phyloP scores from a whole-genome alignment of 2,888 invertebrate species.

The Penaeus monodon region DNA sequence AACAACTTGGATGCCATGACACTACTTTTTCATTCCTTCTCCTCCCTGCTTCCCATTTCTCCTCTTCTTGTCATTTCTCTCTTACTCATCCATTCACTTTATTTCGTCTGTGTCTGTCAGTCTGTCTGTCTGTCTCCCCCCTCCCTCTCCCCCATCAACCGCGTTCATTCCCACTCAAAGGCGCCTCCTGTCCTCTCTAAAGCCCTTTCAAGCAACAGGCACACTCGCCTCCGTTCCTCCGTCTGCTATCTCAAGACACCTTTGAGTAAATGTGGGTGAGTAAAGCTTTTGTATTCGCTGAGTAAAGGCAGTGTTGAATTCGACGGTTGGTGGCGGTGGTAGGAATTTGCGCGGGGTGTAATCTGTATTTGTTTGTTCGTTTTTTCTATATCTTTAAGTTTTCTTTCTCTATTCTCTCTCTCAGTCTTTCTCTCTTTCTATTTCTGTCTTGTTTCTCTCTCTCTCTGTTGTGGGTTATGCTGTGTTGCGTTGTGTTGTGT shows the following conservation, averaged over 20 bases:
- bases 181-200: neutral
- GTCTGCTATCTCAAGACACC: too few species aligned
- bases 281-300: too few species aligned
- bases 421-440: neutral
- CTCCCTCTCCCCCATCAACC: neutral
- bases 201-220: neutral
- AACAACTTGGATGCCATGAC: neutral
- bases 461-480: neutral
- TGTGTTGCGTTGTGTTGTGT: too few species aligned
- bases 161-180: neutral
- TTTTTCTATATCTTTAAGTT: too few species aligned
- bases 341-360: too few species aligned
- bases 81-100: too few species aligned
- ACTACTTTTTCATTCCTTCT: neutral
- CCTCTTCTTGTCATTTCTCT: too few species aligned
- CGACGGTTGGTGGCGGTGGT: too few species aligned
- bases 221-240: neutral
- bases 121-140: neutral
- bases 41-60: neutral
- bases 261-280: too few species aligned
- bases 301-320: too few species aligned
- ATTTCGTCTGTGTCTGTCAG: too few species aligned
- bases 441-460: neutral
- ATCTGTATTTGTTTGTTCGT: too few species aligned
- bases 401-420: neutral